Evolutionary conservation across 2,113 vertebrate genomes (phyloP), one percentile per base, ranked within the genome.

Genomic region (Dermatemys mawii): DNA sequence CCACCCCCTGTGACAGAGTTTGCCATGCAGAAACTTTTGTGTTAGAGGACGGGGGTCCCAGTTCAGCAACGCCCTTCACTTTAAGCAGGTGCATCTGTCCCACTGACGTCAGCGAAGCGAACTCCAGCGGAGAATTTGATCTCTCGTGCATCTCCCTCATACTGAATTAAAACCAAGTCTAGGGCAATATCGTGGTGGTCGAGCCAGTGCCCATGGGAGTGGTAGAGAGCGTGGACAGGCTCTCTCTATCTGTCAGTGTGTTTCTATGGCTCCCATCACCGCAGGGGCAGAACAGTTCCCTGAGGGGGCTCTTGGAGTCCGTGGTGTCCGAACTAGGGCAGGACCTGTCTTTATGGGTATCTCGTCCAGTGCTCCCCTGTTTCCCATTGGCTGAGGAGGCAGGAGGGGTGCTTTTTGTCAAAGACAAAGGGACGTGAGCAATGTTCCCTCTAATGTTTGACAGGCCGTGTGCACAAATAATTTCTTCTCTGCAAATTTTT

Each of bases 81-180:
- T 78, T n/a, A 6, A 48, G 21, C 41, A 2, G 5, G 11, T 32
- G 32, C 1, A 2, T 44, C 57, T 44, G 17, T 24, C 38, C 21
- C 21, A 3, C 0, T 2, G 14, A 6, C 5, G 16, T 48, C 53
- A 12, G 1, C 32, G 29, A 0, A 4, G 60, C 6, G 16, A 70
- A 57, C 21, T 22, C 4, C 14, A 10, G 86, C 57, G 9, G 32
- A 54, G 70, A 49, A 7, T 22, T 81, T 19, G 55, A 2, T 41
- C 73, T 19, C 70, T 73, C 32, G 4, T 67, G 60, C 16, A 19
- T n/a, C 38, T 1, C 67, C 67, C 22, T 38, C 19, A 24, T 44
- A 12, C 8, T 29, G 26, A 67, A 11, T 78, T 76, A 46, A 75
- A 44, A 46, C 19, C 6, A 46, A 75, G 70, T 19, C 41, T 53